These are phyloP conservation scores for Pungitius pungitius DNA, from an alignment of 2,113 vertebrate genomes.

Conservation along the genomic window DNA sequence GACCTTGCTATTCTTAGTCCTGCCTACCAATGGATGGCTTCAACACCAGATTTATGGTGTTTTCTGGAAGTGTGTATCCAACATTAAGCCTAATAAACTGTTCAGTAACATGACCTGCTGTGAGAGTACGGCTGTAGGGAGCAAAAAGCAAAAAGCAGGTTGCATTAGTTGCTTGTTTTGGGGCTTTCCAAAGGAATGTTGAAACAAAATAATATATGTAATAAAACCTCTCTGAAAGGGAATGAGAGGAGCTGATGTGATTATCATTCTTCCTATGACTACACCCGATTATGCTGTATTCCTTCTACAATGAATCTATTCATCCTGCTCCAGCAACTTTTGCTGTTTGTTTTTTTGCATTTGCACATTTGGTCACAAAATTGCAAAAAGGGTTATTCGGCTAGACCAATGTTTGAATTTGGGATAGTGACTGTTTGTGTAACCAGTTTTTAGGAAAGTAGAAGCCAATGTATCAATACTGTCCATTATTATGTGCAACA, in stretches of 20 bases:
- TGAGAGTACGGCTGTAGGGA: no score
- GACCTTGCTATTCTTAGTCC: neutral
- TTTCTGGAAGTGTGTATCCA: neutral
- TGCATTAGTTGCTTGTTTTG: neutral
- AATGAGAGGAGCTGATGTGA: neutral
- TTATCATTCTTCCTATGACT: conserved; percentile 2
- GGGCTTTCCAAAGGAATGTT: neutral
- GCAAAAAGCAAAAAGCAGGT: neutral
- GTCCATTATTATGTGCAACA: conserved; percentile 17
- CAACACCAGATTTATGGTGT: neutral
- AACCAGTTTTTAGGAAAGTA: conserved; percentile 16
- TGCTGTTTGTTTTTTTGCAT: neutral
- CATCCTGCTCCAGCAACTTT: neutral
- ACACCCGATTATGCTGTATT: neutral
- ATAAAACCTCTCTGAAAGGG: conserved; percentile 11
- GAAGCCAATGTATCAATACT: neutral
- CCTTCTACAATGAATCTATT: conserved; percentile 1
- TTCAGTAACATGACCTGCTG: no score
- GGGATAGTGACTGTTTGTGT: neutral
- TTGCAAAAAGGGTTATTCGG: neutral
- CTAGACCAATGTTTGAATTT: neutral
- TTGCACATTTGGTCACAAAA: conserved; percentile 19
- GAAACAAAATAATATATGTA: neutral
- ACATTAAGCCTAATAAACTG: conserved; percentile 1
- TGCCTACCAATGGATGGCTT: no score